Evolutionary conservation across 2,888 invertebrate species (phyloP), one percentile per base, ranked within the genome.

Genomic region (Rotaria socialis): DNA sequence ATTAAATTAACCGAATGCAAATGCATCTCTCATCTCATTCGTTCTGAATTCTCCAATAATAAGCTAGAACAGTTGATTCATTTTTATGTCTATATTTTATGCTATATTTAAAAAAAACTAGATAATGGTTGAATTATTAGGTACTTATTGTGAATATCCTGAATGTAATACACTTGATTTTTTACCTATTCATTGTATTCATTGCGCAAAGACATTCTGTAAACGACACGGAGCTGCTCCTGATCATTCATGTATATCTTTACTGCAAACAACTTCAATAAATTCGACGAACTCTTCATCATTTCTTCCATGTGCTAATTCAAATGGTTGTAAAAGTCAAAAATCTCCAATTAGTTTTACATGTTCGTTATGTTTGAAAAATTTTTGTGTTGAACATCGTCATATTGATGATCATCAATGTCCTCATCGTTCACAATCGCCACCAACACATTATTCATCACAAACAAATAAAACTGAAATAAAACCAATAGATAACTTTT

Each of bases 321-420:
- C 52, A 43, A 41, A 74, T n/a, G 24, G 47, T n/a, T 86, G 86
- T 58, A 86, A 84, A 43, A 47, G 10, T 47, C 84, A 84, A 52
- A 47, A 52, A 52, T 60, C 52, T 67, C 84, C 84, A 41, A 84
- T 86, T 22, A 50, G 84, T 27, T 84, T 86, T 52, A 35, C 84
- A 35, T 86, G 86, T 67, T 67, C 67, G 60, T 84, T 67, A 67
- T 86, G 86, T 74, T 22, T 43, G 24, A 84, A 80, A 35, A 86
- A 41, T n/a, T 67, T 74, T 22, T 86, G 86, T 74, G 84, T 86
- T 84, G 84, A 86, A 74, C 86, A 86, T 86, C 50, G 86, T 41
- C 80, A 84, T 52, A 19, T 84, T 41, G 67, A 43, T 24, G 86
- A 86, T 52, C 86, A 86, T 24, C 35, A 84, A 84, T 86, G 86